Conservation (phyloP, 2,113 vertebrate genomes). For the Saimiri boliviensis region DNA sequence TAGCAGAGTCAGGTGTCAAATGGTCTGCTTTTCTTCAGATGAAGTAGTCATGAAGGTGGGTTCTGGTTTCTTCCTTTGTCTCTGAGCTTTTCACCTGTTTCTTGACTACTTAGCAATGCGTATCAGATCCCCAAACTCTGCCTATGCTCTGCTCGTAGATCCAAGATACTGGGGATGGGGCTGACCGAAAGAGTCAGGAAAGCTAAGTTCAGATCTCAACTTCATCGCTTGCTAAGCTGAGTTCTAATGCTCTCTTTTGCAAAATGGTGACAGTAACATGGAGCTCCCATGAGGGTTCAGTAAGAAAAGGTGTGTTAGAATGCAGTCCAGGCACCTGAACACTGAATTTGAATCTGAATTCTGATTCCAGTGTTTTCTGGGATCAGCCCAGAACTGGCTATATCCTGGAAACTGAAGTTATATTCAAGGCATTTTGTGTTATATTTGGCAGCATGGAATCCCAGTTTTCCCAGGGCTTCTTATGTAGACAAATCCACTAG, state of each 20-base stretch:
- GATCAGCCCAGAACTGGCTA: neutral
- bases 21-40: neutral
- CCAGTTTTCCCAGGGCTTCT: neutral
- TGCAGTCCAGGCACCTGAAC: neutral
- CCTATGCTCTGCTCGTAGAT: neutral
- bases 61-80: neutral
- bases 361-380: neutral
- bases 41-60: neutral
- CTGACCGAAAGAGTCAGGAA: neutral
- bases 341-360: slow-evolving; percentile 31
- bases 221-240: neutral
- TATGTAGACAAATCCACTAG: neutral
- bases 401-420: neutral
- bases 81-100: neutral
- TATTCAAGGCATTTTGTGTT: neutral
- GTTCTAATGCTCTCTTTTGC: neutral
- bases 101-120: neutral
- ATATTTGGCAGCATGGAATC: neutral
- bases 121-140: neutral
- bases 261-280: neutral
- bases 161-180: neutral
- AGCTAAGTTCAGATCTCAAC: neutral
- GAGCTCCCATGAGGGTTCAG: neutral
- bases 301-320: neutral
- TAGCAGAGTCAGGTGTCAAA: neutral